phyloP scores from a whole-genome alignment of 2,888 invertebrate species.

The Drosophila paramelanica region DNA sequence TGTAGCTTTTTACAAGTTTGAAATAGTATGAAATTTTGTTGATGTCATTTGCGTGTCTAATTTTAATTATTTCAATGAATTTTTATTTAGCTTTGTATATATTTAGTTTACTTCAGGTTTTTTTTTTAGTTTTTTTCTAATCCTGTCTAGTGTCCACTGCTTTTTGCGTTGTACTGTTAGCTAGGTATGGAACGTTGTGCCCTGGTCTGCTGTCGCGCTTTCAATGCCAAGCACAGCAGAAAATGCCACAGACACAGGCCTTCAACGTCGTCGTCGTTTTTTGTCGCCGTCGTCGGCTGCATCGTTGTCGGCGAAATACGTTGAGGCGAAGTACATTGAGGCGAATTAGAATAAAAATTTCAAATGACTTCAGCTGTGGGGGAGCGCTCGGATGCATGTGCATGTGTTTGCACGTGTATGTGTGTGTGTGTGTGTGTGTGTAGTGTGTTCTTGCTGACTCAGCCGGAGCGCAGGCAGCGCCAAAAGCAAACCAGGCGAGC shows the following conservation, averaged over 20 bases:
- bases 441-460: conserved; percentile 42
- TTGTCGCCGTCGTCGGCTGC: conserved; percentile 18
- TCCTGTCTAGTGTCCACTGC: conserved; percentile 33
- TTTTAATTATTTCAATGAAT: conserved; percentile 32
- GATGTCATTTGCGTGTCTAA: conserved; percentile 59
- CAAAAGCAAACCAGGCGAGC: conserved; percentile 55
- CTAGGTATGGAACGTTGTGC: conserved; percentile 68
- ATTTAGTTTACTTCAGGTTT: conserved; percentile 8
- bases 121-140: conserved; percentile 6
- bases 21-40: conserved; percentile 24
- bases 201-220: conserved; percentile 78
- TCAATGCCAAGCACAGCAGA: conserved; percentile 79
- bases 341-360: conserved; percentile 9
- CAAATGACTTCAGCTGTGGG: conserved; percentile 23
- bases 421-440: conserved; percentile 23
- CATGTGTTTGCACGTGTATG: conserved; percentile 11
- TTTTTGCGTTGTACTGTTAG: conserved; percentile 19
- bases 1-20: conserved; percentile 22
- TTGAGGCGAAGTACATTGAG: background rate
- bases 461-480: conserved; percentile 33
- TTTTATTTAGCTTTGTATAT: conserved; percentile 14
- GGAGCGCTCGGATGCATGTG: conserved; percentile 25
- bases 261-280: conserved; percentile 25
- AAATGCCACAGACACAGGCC: conserved; percentile 55
- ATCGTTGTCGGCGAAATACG: conserved; percentile 9